Percentiles rank a stretch among this genome's conserved stretches.
phyloP scores from a whole-genome alignment of 2,113 vertebrate genomes.

The Pyrgilauda ruficollis region DNA sequence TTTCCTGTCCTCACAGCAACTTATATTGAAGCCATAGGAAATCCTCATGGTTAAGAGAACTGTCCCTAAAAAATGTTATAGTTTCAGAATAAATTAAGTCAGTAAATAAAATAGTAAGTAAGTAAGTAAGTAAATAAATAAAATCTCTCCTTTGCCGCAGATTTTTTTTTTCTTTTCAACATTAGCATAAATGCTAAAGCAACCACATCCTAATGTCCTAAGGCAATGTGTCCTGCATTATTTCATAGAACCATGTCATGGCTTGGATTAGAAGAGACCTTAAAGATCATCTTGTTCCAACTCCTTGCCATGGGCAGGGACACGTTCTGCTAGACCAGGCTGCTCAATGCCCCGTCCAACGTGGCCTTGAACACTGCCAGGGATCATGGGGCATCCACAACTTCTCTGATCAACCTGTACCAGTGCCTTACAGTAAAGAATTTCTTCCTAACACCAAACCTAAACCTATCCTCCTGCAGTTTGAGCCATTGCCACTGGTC shows the following conservation, averaged over 20 bases:
- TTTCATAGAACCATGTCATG: neutral
- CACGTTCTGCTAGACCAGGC: neutral
- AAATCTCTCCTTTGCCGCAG: neutral
- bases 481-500: neutral
- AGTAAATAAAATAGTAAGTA: neutral
- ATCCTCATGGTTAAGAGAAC: neutral
- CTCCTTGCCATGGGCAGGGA: neutral
- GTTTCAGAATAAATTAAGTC: neutral
- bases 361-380: neutral
- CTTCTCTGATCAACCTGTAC: neutral
- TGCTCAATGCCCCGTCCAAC: fast-evolving
- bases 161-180: neutral
- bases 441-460: neutral
- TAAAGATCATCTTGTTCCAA: neutral
- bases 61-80: neutral
- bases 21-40: neutral
- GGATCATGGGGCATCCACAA: neutral
- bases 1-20: neutral
- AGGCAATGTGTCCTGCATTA: neutral
- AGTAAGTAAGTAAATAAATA: neutral
- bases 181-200: neutral
- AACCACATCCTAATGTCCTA: neutral
- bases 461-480: neutral
- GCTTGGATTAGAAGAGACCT: neutral
- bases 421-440: neutral